Base-by-base conservation (phyloP, 2,113 vertebrate species). In the Proterorhinus semilunaris region DNA sequence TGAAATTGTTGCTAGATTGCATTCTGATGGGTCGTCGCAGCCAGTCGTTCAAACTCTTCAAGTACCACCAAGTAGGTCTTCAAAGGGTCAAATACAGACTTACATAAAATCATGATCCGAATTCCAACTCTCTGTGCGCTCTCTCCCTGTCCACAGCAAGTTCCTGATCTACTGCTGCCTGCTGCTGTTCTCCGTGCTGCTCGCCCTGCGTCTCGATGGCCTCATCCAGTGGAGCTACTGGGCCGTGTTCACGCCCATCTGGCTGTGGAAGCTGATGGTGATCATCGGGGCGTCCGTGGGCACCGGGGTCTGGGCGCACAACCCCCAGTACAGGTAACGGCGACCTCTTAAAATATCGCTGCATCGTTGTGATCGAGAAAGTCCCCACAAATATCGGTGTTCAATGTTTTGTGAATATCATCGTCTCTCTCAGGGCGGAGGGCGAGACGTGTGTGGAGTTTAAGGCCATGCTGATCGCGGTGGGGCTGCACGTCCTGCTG, bases 401-500 rank as follows among this genome's bases (percentile, higher is more conserved):
- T 21, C 1, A 21, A 5, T 51, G n/a, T n/a, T 57, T 7, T 27
- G 1, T 71, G 0, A 55, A 0, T 49, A 6, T 47, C 0, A 61
- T 8, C 4, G 0, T 15, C 0, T 17, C 3, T 10, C 17, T 10
- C 21, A 89, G 89, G 72, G 82, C 85, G 2, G 98, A 99, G 91
- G 98, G 98, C 48, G 98, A 99, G 93, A 99, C 96, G 0, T 99
- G 96, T 65, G 97, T 99, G 90, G 98, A 99, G 87, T 99, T 99
- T 80, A 99, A 99, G 84, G 98, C 98, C 17, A 94, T 99, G 98
- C 87, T 99, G 72, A 99, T 99, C 62, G 96, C 97, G 0, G 97
- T 99, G 50, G 96, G 98, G 15, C 97, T 99, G 81, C 97, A 99
- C 78, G 91, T 99, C 68, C 92, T 99, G 0, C 87, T 99, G 81